Conservation (phyloP, 2,797 vertebrate species). For the Arctocebus calabarensis region DNA sequence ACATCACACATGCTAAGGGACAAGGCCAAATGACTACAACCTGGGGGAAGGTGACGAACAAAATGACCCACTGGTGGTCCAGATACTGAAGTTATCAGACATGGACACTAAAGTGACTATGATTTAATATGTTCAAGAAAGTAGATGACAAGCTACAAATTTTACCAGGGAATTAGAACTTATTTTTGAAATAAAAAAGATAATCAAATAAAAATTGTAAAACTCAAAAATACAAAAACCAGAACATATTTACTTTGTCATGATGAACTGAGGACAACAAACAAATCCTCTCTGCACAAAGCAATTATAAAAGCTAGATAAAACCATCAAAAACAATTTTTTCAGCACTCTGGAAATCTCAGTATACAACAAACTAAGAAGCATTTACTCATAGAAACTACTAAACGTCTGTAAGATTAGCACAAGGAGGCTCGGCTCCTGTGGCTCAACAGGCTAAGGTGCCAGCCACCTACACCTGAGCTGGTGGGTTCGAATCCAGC, state of each 20-base stretch:
- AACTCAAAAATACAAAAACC: slow-evolving; percentile 9
- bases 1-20: background rate
- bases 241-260: background rate
- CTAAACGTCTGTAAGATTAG: background rate
- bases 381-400: background rate
- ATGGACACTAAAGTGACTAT: background rate
- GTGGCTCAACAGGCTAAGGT: too few species aligned
- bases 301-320: slow-evolving; percentile 18
- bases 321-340: background rate
- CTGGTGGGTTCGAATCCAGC: too few species aligned
- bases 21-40: background rate
- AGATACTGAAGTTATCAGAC: background rate
- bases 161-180: background rate
- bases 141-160: background rate
- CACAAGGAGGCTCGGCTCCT: too few species aligned
- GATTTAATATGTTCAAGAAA: background rate
- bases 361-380: background rate
- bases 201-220: background rate
- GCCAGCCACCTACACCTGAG: too few species aligned
- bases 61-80: background rate
- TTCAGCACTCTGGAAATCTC: background rate
- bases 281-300: background rate
- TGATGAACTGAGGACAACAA: background rate
- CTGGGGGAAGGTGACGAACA: background rate
- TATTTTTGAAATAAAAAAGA: background rate